Percentiles rank a stretch among this genome's conserved stretches.
These are phyloP conservation scores for Capricornis sumatraensis DNA, from an alignment of 2,113 vertebrate genomes.

Conservation along the genomic window DNA sequence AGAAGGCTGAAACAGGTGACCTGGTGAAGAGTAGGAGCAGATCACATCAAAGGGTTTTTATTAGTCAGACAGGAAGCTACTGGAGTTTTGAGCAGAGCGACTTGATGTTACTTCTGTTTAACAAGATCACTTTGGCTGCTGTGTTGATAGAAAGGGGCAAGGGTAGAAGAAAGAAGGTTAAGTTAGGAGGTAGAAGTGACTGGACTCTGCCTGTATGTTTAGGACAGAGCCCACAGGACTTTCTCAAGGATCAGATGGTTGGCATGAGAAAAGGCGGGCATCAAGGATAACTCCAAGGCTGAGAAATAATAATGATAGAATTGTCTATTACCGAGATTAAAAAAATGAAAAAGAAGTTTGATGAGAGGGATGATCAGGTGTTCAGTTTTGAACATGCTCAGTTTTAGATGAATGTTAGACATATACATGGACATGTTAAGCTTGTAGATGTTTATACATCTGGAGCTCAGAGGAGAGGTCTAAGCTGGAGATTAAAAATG, in stretches of 20 bases:
- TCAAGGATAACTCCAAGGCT: neutral
- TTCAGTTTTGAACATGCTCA: neutral
- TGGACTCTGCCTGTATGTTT: neutral
- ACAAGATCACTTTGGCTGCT: neutral
- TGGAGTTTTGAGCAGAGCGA: neutral
- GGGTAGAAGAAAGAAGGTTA: neutral
- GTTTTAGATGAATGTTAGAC: neutral
- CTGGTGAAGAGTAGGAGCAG: neutral
- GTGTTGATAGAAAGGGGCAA: neutral
- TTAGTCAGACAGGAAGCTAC: neutral
- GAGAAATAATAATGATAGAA: neutral
- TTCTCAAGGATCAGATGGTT: neutral
- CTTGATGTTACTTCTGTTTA: neutral
- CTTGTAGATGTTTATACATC: neutral
- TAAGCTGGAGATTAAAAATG: neutral
- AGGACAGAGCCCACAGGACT: neutral
- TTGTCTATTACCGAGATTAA: neutral
- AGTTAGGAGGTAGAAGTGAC: neutral
- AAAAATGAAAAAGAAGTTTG: neutral
- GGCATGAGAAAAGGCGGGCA: neutral
- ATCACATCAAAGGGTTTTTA: neutral
- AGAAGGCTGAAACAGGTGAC: neutral
- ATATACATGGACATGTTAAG: neutral
- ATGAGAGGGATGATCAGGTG: neutral
- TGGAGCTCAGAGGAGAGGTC: neutral